Base-by-base conservation (phyloP, 2,888 invertebrate species). In the Hydrotaea diabolus region DNA sequence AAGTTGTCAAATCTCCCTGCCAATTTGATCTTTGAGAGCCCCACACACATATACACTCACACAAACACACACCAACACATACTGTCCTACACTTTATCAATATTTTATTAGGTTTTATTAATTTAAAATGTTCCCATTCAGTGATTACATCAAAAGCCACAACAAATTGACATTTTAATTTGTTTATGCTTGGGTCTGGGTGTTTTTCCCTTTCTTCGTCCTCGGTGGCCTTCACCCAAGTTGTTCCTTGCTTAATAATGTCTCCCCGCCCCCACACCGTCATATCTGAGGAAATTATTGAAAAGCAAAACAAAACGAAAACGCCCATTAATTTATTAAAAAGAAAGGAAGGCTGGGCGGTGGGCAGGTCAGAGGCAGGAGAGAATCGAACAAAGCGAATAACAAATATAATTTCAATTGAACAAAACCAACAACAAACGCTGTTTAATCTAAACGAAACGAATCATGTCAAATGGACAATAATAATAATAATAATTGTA, bases 151-250 rank as follows among this genome's bases (percentile, higher is more conserved):
- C 64, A 64, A 64, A 36, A 64, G 15, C 64, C 43, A n/a, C 66
- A 66, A 21, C 66, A 66, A 66, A 66, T 66, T 43, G 43, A 66
- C 66, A 66, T 66, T 66, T 66, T 66, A 39, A 66, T 66, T 43
- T 19, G 36, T 66, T 66, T 43, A 64, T 39, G 64, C 36, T 64
- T 64, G 13, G 19, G n/a, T 36, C n/a, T 49, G 49, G 49, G 49
- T 21, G 19, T 55, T 9, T 21, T 1, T 4, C 9, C 55, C 21
- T 19, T n/a, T n/a, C 31, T 2, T 19, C 57, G 23, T 11, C 57
- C 23, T 21, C 11, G 23, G 31, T 31, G 31, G 31, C 31, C 23
- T 21, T 0, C 26, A 23, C 64, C 19, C 0, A 57, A 53, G 1
- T 64, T 17, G 7, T 64, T n/a, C n/a, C 66, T 21, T 19, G 43